Evolutionary conservation across 2,113 vertebrate genomes (phyloP).

Genomic region (Podocnemis expansa): DNA sequence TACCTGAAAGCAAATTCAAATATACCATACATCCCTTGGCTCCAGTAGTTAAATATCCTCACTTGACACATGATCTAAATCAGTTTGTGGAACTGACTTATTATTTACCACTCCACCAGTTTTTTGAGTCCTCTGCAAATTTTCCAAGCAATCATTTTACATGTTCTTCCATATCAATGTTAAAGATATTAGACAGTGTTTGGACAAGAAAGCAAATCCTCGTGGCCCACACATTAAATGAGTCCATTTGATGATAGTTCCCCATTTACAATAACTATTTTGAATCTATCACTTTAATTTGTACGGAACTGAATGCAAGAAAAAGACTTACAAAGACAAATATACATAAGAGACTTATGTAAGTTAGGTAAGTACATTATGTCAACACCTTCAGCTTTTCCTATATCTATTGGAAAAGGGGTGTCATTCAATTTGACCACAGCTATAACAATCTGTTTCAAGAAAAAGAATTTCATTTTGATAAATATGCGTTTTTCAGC

Average conservation of each 20-base stretch:
- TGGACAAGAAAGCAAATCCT: no score
- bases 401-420: not conserved
- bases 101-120: not conserved
- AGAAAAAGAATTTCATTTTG: not conserved
- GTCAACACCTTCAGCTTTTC: not conserved
- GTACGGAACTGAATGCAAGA: not conserved
- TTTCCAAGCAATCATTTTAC: not conserved
- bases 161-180: not conserved
- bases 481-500: not conserved
- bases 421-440: not conserved
- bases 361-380: not conserved
- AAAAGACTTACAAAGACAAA: not conserved
- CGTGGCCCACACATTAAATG: not conserved
- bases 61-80: no score
- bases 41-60: no score
- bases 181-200: not conserved
- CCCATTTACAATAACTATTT: not conserved
- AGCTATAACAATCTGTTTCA: not conserved
- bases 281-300: not conserved
- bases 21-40: no score
- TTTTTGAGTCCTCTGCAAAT: not conserved
- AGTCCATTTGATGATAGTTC: not conserved
- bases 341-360: not conserved
- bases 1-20: no score
- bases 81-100: no score